Conservation (phyloP, 2,888 invertebrate species). For the Cistogaster globosa region DNA sequence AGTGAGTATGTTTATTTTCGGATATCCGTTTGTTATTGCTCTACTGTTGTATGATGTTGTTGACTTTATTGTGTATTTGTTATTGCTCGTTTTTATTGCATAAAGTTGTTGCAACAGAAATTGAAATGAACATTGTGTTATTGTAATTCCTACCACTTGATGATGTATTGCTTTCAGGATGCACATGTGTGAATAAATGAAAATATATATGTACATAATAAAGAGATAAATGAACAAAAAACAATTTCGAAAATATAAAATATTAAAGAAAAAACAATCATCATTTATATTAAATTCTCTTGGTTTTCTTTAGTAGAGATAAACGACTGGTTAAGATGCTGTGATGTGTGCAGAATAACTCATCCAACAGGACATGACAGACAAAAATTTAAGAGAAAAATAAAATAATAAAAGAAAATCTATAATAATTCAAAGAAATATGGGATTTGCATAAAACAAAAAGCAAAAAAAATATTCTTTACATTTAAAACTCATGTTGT, state of each 20-base stretch:
- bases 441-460: slow-evolving; percentile 43
- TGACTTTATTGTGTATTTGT: slow-evolving; percentile 40
- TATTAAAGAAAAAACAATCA: slow-evolving; percentile 13
- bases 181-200: slow-evolving; percentile 53
- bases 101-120: slow-evolving; percentile 38
- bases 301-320: slow-evolving; percentile 1
- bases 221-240: not conserved
- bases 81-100: slow-evolving; percentile 17
- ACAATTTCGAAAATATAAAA: slow-evolving; percentile 1
- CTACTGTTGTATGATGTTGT: slow-evolving; percentile 54
- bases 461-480: not conserved
- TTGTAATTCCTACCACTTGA: slow-evolving; percentile 54
- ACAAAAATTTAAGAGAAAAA: not conserved
- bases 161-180: slow-evolving; percentile 68
- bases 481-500: not conserved
- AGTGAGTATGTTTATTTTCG: slow-evolving; percentile 13
- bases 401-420: not conserved
- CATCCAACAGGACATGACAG: not conserved
- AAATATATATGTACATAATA: slow-evolving; percentile 10
- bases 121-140: slow-evolving; percentile 47
- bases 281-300: slow-evolving; percentile 42
- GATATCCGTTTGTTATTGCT: slow-evolving; percentile 68
- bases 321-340: not conserved
- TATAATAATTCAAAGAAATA: slow-evolving; percentile 29
- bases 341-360: not conserved